phyloP scores from a whole-genome alignment of 2,113 vertebrate species.

The Pelecanus crispus region DNA sequence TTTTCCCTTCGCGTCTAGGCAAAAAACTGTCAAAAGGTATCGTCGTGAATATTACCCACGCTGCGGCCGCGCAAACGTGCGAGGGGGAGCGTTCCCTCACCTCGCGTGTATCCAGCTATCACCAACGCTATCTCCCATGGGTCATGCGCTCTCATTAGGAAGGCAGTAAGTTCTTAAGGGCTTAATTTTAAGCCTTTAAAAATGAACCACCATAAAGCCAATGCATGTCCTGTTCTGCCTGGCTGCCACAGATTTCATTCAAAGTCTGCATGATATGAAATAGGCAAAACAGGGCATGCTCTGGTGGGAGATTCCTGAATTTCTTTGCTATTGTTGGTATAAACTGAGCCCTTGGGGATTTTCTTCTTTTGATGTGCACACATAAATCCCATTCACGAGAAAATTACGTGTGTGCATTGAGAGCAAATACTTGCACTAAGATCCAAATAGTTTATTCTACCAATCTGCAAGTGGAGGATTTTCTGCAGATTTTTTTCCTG shows the following conservation, averaged over 20 bases:
- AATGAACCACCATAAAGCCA: not conserved
- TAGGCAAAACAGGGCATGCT: conserved; percentile 17
- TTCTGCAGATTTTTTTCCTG: conserved; percentile 6
- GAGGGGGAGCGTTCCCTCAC: rapidly evolving
- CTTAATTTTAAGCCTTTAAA: not conserved
- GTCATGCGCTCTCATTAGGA: not conserved
- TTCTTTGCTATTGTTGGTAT: conserved; percentile 34
- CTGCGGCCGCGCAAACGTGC: not conserved
- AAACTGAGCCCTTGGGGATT: conserved; percentile 25
- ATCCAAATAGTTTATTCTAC: not conserved
- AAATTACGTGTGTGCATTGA: not conserved
- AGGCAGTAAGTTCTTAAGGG: not conserved
- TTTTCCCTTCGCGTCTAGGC: not conserved
- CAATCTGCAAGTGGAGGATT: not conserved
- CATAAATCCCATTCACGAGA: not conserved
- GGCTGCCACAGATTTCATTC: not conserved
- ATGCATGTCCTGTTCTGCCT: conserved; percentile 8
- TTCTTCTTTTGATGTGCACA: conserved; percentile 38
- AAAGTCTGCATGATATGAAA: not conserved
- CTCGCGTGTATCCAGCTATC: not conserved
- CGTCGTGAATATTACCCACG: rapidly evolving
- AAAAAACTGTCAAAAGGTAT: not conserved
- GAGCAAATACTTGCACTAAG: not conserved
- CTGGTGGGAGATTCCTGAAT: conserved; percentile 8
- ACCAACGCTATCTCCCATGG: not conserved